These are phyloP conservation scores for Notolepis coatsorum DNA, from an alignment of 2,797 vertebrate genomes.

Conservation along the genomic window DNA sequence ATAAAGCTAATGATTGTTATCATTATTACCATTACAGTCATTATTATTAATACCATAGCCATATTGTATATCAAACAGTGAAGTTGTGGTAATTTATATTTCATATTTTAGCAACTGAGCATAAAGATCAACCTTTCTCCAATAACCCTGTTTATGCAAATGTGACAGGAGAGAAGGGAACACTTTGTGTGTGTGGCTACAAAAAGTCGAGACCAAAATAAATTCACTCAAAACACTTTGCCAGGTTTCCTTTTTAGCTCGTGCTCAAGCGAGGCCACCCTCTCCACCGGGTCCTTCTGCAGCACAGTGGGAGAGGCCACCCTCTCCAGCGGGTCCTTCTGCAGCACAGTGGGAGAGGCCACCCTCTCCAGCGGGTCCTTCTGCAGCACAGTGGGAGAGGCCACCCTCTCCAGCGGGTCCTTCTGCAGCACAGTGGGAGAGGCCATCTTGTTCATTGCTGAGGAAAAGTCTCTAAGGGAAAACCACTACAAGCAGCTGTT, in stretches of 20 bases:
- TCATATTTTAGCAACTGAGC: slow-evolving; percentile 45
- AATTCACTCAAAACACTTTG: slow-evolving; percentile 61
- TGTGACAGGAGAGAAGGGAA: slow-evolving; percentile 58
- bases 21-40: slow-evolving; percentile 67
- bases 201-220: slow-evolving; percentile 75
- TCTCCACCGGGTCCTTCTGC: slow-evolving; percentile 40
- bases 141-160: slow-evolving; percentile 72
- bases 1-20: slow-evolving; percentile 44
- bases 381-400: slow-evolving; percentile 48
- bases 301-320: slow-evolving; percentile 47
- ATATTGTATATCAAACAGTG: slow-evolving; percentile 32
- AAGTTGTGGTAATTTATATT: slow-evolving; percentile 38
- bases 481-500: slow-evolving; percentile 62
- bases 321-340: slow-evolving; percentile 39
- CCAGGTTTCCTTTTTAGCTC: slow-evolving; percentile 48
- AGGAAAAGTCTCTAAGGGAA: slow-evolving; percentile 61
- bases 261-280: slow-evolving; percentile 19
- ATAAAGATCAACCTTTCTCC: slow-evolving; percentile 47
- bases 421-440: slow-evolving; percentile 51
- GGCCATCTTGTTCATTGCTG: slow-evolving; percentile 61
- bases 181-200: slow-evolving; percentile 63
- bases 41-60: slow-evolving; percentile 66
- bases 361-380: slow-evolving; percentile 40
- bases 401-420: slow-evolving; percentile 38
- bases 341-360: slow-evolving; percentile 47